Evolutionary conservation across 2,797 vertebrate species (phyloP), one percentile per base, ranked within the genome.

Genomic region (Cercopithecus mitis): DNA sequence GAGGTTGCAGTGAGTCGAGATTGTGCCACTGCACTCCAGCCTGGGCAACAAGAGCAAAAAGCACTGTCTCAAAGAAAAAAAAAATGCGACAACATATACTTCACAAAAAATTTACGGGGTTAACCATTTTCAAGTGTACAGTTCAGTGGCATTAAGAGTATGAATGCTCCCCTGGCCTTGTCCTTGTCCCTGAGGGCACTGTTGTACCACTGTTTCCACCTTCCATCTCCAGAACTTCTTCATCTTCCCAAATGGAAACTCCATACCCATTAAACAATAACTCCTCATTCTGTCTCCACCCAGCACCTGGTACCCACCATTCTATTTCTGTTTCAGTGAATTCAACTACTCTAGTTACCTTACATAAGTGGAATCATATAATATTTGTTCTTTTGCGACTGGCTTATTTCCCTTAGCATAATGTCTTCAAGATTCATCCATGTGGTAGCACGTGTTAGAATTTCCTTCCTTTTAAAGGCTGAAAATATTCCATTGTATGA

Each of bases 381-480:
- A 25, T 43, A 41, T 58, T 75, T 87, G 39, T 73, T 19, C 22
- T 27, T 90, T 81, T 67, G 20, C 24, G 39, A 70, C 76, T 93
- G 55, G 8, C 43, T 93, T 70, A 70, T 41, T 76, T 88, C 55
- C 64, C 39, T 83, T 45, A 93, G 55, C n/a, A 27, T 36, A 41
- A 77, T 41, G n/a, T 33, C 14, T 17, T 85, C 55, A 45, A 39
- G 41, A 41, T 27, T 84, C 52, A 67, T 57, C 43, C 39, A 80
- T 33, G 22, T 87, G 22, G 22, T 58, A 88, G 39, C 47, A 10
- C 9, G 2, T 45, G 55, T 80, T 85, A 90, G n/a, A 72, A 77
- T 85, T 20, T 73, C 77, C 86, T 96, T 77, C 55, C 25, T 87
- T 94, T 96, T 89, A 17, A 75, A 73, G 45, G 22, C 61, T 52